Evolutionary conservation across 2,113 vertebrate genomes (phyloP), one percentile per base, ranked within the genome.

Genomic region (Ginglymostoma cirratum): DNA sequence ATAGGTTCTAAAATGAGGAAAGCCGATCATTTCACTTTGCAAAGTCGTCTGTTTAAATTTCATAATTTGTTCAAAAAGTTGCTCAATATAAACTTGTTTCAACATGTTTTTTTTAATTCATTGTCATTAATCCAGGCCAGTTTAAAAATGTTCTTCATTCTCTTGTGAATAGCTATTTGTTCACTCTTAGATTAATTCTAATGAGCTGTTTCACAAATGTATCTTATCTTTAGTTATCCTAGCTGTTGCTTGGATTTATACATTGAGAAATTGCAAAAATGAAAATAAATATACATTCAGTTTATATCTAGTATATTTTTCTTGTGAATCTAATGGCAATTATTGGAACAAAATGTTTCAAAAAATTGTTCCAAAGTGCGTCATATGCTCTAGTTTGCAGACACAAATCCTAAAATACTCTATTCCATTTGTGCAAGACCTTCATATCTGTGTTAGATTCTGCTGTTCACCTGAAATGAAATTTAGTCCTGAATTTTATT

Each of bases 271-370:
- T 45, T 72, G 8, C 61, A 27, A 42, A 2, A 27, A 70, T 61
- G 8, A 34, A 83, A 90, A 61, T 94, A 70, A 94, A 72, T 45
- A 38, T 17, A 66, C 14, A 34, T 95, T 95, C 42, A 30, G 52
- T 76, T 27, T 72, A 95, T 72, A 72, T 72, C 94, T 30, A 72
- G 94, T 72, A 45, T 38, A 70, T 45, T 24, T 76, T 17, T 66
- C 14, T 76, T 72, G 38, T 94, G 94, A 52, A 76, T 27, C 38
- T 48, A 38, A 23, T 95, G 52, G 69, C 34, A 66, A 93, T 30
- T n/a, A 95, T 45, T 45, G 45, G 93, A 94, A 94, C 67, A 94
- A 94, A 94, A 94, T 42, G 87, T 61, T 90, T 70, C 45, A 4
- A 94, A 70, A 5, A 94, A 70, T 67, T 48, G 48, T 52, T 94